Evolutionary conservation across 2,797 vertebrate species (phyloP), one percentile per base, ranked within the genome.

Genomic region (Syndactyla subalaris): DNA sequence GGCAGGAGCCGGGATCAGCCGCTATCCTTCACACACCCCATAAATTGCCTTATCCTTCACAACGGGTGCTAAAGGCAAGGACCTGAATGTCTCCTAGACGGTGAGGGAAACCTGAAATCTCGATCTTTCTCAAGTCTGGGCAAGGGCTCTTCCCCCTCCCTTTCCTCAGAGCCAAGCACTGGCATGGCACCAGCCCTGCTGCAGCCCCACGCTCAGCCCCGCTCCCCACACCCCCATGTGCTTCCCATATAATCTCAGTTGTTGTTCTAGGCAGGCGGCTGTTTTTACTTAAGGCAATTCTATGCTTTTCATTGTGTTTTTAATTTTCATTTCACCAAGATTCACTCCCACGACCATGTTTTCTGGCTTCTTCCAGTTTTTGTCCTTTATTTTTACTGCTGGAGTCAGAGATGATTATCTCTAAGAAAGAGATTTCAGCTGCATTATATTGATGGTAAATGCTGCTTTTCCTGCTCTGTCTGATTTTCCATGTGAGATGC

Each of bases 391-490:
- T 95, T 94, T 95, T 84, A 49, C 82, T 90, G 85, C 77, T 92
- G 77, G 66, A 96, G 80, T 84, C 89, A 93, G 88, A 95, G 95
- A 96, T 96, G 0, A 92, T 96, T 94, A 93, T 97, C 94, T 93
- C 66, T 26, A 73, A 81, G 85, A 81, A 89, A 45, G 79, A 86
- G 41, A 84, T 90, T 91, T 95, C 94, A 89, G 93, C 92, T 78
- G 77, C 41, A 34, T 81, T 94, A 67, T 67, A 85, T 57, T 84
- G 94, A 92, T 71, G 61, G 57, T 51, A 90, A 96, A 22, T 23
- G 51, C 77, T 96, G 91, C 51, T 95, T 94, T 91, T 74, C 79
- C 88, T 90, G 74, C 88, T 67, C 83, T 74, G 78, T 77, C 87
- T 92, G 77, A 89, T 94, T 97, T 96, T 93, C 92, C 95, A 38